Evolutionary conservation across 2,113 vertebrate species (phyloP), one percentile per base, ranked within the genome.

Genomic region (Siphamia tubifer): DNA sequence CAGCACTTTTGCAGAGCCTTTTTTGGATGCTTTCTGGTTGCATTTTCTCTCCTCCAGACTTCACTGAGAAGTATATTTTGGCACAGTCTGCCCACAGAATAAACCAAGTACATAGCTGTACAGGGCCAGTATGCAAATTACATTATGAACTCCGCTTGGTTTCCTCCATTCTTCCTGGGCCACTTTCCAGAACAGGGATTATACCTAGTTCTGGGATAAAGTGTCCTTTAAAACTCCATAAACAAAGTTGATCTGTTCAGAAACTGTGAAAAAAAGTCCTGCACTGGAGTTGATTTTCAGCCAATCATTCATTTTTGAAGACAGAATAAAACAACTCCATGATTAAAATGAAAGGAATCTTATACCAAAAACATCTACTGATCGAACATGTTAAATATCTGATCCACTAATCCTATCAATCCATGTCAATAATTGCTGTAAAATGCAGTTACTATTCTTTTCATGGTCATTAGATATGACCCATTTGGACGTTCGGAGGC

Each of bases 1-100:
- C 4, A 82, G 60, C 62, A 83, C 32, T 79, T 78, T 74, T 49
- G n/a, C n/a, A 42, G 43, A 77, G 24, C 15, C 55, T 68, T 45
- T 45, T 68, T 57, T 51, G n/a, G n/a, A n/a, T 63, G 5, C 71
- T 66, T 45, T 76, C 3, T 64, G 62, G 47, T 36, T 31, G 5
- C 35, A 34, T 56, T 44, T 54, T 19, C 13, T 65, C 35, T 21
- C 34, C 36, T 11, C 28, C 30, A 43, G 58, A 39, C 32, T 60
- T 52, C 60, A 66, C 48, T 65, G 36, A 35, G 15, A 53, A 58
- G 49, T 27, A 57, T 48, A 54, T 15, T 20, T 13, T 51, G 39
- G 19, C 23, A 58, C 38, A 15, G 40, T 47, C 21, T 55, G 61
- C 71, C 56, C 10, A 19, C 67, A 54, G 52, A 32, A 39, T 24